Evolutionary conservation across 2,888 invertebrate genomes (phyloP).

Genomic region (Callosobruchus maculatus): DNA sequence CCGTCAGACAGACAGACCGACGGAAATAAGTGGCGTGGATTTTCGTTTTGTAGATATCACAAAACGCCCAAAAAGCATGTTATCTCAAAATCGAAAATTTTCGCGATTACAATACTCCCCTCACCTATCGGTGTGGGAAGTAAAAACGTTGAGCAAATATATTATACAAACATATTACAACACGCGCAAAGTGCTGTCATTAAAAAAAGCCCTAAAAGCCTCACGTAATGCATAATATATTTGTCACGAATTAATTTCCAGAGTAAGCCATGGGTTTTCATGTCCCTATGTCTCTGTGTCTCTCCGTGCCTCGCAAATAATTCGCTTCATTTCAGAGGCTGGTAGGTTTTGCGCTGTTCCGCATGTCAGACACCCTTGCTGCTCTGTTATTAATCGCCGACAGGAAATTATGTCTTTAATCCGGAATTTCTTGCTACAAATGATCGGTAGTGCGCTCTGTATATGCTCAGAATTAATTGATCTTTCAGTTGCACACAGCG

Average conservation of each 20-base stretch:
- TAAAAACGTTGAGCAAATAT: too few relatives aligned
- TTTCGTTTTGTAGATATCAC: too few relatives aligned
- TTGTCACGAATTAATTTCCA: neutral
- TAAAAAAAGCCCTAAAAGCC: too few relatives aligned
- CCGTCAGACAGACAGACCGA: too few relatives aligned
- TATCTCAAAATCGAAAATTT: too few relatives aligned
- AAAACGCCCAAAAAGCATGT: too few relatives aligned
- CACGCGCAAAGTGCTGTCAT: too few relatives aligned
- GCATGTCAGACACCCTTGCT: neutral
- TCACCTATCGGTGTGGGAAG: too few relatives aligned
- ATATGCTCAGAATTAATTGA: neutral
- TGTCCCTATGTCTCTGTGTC: neutral
- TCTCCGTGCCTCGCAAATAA: neutral
- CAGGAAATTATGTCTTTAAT: conserved; percentile 9
- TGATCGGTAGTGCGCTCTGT: neutral
- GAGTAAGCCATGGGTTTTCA: neutral
- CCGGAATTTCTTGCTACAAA: neutral
- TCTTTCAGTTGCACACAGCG: neutral
- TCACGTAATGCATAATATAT: too few relatives aligned
- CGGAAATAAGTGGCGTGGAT: too few relatives aligned
- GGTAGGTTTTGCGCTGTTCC: neutral
- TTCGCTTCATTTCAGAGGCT: neutral
- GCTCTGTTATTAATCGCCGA: conserved; percentile 18
- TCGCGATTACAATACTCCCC: too few relatives aligned
- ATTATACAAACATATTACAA: too few relatives aligned